phyloP scores from a whole-genome alignment of 2,888 invertebrate genomes.

The Synanthedon andrenaeformis region DNA sequence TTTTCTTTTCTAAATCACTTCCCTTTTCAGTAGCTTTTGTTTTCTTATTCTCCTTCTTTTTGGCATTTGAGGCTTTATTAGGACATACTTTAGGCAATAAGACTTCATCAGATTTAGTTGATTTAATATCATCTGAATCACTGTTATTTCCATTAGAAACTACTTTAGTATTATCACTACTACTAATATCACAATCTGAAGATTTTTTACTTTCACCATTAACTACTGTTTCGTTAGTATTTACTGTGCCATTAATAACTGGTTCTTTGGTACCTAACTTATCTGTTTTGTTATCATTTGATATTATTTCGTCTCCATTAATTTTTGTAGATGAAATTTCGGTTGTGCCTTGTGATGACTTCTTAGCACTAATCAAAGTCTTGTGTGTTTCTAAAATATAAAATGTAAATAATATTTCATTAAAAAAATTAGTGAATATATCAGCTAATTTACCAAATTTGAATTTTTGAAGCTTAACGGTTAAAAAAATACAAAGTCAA shows the following conservation, averaged over 20 bases:
- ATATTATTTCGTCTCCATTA: conserved; percentile 44
- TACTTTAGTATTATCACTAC: conserved; percentile 62
- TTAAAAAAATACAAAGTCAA: too few relatives aligned
- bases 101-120: conserved; percentile 48
- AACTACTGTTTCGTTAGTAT: conserved; percentile 33
- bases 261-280: conserved; percentile 60
- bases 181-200: conserved; percentile 67
- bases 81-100: conserved; percentile 24
- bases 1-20: conserved; percentile 39
- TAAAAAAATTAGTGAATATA: not conserved
- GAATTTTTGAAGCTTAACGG: too few relatives aligned
- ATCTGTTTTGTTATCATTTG: conserved; percentile 37
- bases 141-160: conserved; percentile 61
- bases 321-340: conserved; percentile 31
- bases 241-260: conserved; percentile 53
- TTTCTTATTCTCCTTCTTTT: conserved; percentile 51
- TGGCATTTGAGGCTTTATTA: conserved; percentile 29
- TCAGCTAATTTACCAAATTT: not conserved
- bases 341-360: conserved; percentile 35
- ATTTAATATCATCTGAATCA: conserved; percentile 53
- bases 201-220: conserved; percentile 56
- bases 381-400: conserved; percentile 44
- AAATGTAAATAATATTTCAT: conserved; percentile 12
- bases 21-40: conserved; percentile 30
- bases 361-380: conserved; percentile 38